Conservation (phyloP, 2,888 invertebrate genomes). For the Eupithecia pulchellata region DNA sequence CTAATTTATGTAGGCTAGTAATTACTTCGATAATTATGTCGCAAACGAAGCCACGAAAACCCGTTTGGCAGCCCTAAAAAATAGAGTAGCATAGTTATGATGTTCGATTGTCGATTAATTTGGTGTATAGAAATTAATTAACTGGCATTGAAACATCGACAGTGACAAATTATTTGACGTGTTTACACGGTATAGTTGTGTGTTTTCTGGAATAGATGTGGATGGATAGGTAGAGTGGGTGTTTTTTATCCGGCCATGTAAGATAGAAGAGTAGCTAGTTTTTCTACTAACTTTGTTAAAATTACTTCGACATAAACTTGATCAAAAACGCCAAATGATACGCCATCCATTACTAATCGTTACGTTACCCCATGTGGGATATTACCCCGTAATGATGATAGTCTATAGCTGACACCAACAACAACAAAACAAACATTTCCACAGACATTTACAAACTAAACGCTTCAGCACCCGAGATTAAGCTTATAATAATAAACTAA, state of each 20-base stretch:
- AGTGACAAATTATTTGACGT: slow-evolving; percentile 38
- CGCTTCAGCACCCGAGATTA: slow-evolving; percentile 59
- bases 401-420: slow-evolving; percentile 41
- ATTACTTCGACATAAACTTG: too few relatives aligned
- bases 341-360: neutral
- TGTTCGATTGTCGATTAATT: slow-evolving; percentile 34
- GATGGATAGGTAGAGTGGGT: neutral
- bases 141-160: slow-evolving; percentile 41
- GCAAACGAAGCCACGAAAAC: neutral
- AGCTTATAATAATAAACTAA: slow-evolving; percentile 56
- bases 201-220: neutral
- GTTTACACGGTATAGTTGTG: slow-evolving; percentile 15
- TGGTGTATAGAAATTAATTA: slow-evolving; percentile 34
- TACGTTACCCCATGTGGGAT: neutral
- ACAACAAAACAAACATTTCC: slow-evolving; percentile 39
- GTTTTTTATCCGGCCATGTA: neutral
- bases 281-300: too few relatives aligned
- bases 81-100: slow-evolving; percentile 27
- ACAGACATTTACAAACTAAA: slow-evolving; percentile 46
- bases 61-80: slow-evolving; percentile 38
- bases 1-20: too few relatives aligned
- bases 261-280: neutral
- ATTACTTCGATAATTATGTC: neutral
- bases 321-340: too few relatives aligned
- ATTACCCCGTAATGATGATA: slow-evolving; percentile 20